These are phyloP conservation scores for Papilio polytes DNA, from an alignment of 1,140 invertebrate genomes.

Conservation along the genomic window DNA sequence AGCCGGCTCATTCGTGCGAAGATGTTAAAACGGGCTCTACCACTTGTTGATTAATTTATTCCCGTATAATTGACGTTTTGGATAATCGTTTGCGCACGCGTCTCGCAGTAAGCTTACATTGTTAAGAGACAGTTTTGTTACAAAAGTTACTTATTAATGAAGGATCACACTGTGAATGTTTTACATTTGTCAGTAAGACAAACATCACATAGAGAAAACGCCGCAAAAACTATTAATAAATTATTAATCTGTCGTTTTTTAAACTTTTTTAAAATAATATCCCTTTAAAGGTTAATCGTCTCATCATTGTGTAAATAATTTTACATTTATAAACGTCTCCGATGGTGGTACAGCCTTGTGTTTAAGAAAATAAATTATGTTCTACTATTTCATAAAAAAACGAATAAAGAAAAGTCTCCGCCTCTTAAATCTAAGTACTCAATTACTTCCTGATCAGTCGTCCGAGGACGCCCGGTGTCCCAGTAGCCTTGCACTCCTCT, in stretches of 20 bases:
- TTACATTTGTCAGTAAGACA: background rate
- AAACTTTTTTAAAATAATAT: background rate
- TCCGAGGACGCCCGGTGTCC: conserved; percentile 38
- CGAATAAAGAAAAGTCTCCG: conserved; percentile 16
- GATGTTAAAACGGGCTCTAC: too few relatives aligned
- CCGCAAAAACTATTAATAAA: background rate
- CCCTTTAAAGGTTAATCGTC: conserved; percentile 6
- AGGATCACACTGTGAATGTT: background rate
- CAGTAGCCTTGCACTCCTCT: conserved; percentile 34
- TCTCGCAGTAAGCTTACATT: background rate
- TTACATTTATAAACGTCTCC: background rate
- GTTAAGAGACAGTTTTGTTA: background rate
- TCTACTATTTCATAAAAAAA: conserved; percentile 33
- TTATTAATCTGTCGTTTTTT: background rate
- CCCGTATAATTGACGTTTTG: background rate
- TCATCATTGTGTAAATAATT: conserved; percentile 2
- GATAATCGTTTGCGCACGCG: background rate
- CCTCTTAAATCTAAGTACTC: conserved; percentile 39
- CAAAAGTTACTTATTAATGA: background rate
- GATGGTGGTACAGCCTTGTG: background rate
- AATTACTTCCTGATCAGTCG: conserved; percentile 36
- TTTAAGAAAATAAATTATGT: conserved; percentile 8
- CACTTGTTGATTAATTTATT: background rate
- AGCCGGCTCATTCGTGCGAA: too few relatives aligned
- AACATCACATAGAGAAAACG: background rate